phyloP scores from a whole-genome alignment of 2,113 vertebrate genomes.

The Chaenogobius annularis region DNA sequence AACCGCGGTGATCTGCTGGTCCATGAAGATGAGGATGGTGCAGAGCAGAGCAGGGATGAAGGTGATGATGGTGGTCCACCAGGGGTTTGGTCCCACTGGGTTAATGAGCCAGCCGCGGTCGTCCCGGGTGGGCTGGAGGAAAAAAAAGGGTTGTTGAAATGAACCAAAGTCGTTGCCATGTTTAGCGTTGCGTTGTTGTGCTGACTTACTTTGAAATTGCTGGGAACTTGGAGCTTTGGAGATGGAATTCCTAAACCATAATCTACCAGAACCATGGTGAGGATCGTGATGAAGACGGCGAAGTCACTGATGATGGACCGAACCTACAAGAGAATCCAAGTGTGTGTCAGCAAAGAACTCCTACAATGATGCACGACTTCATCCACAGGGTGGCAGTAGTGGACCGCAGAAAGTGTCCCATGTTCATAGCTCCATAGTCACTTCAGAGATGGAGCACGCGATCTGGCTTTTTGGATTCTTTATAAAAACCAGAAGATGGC shows the following conservation, averaged over 20 bases:
- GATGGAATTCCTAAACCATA: slow-evolving; percentile 93
- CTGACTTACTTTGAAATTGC: slow-evolving; percentile 91
- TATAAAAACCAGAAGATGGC: slow-evolving; percentile 40
- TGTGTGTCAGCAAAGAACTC: background rate
- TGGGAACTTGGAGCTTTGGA: slow-evolving; percentile 95
- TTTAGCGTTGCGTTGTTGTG: background rate
- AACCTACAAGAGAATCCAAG: slow-evolving; percentile 77
- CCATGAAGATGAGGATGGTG: slow-evolving; percentile 99
- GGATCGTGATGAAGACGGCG: slow-evolving; percentile 96
- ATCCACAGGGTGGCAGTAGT: slow-evolving; percentile 48
- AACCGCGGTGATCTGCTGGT: slow-evolving; percentile 98
- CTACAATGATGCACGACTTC: background rate
- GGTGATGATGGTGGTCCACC: slow-evolving; percentile 94
- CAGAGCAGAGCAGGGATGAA: slow-evolving; percentile 93
- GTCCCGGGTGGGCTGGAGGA: slow-evolving; percentile 90
- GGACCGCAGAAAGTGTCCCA: slow-evolving; percentile 28
- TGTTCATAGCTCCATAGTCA: slow-evolving; percentile 35
- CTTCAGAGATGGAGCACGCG: slow-evolving; percentile 36
- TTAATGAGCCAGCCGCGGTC: slow-evolving; percentile 96
- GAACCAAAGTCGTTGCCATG: background rate
- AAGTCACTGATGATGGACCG: slow-evolving; percentile 96
- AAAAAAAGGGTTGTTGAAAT: background rate
- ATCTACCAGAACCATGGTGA: slow-evolving; percentile 93
- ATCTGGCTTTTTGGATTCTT: slow-evolving; percentile 5
- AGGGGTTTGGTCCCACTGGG: slow-evolving; percentile 95